Evolutionary conservation across 2,888 invertebrate species (phyloP).

Genomic region (Lasioglossum leucozonium): DNA sequence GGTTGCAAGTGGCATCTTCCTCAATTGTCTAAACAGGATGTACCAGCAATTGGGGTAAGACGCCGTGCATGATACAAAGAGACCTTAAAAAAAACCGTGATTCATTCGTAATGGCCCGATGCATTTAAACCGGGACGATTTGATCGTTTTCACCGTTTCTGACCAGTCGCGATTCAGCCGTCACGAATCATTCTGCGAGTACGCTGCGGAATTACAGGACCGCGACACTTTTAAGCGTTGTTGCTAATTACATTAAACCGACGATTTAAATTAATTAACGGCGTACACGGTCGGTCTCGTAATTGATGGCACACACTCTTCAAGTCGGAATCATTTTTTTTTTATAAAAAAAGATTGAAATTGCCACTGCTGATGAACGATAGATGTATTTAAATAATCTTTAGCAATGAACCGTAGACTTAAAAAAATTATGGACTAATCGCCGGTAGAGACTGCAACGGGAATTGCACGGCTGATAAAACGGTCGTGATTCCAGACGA

Average conservation of each 20-base stretch:
- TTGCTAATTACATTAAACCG: neutral
- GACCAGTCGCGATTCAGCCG: neutral
- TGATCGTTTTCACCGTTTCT: neutral
- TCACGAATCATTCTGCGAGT: neutral
- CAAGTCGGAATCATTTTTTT: no score
- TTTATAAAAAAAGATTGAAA: no score
- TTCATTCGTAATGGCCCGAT: constrained; percentile 6
- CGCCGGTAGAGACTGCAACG: neutral
- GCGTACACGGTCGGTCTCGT: no score
- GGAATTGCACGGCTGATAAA: neutral
- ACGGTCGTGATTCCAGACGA: neutral
- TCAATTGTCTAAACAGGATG: constrained; percentile 27
- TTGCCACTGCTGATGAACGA: no score
- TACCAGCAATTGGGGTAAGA: constrained; percentile 21
- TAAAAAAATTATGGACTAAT: no score
- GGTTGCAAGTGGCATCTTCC: constrained; percentile 15
- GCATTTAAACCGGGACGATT: constrained; percentile 13
- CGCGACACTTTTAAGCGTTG: neutral
- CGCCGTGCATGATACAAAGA: neutral
- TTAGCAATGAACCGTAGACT: no score
- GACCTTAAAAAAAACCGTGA: constrained; percentile 14
- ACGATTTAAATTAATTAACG: no score
- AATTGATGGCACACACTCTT: no score
- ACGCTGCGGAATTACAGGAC: neutral
- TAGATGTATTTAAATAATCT: no score